Base-by-base conservation (phyloP, 2,797 vertebrate genomes). In the Mus spretus region DNA sequence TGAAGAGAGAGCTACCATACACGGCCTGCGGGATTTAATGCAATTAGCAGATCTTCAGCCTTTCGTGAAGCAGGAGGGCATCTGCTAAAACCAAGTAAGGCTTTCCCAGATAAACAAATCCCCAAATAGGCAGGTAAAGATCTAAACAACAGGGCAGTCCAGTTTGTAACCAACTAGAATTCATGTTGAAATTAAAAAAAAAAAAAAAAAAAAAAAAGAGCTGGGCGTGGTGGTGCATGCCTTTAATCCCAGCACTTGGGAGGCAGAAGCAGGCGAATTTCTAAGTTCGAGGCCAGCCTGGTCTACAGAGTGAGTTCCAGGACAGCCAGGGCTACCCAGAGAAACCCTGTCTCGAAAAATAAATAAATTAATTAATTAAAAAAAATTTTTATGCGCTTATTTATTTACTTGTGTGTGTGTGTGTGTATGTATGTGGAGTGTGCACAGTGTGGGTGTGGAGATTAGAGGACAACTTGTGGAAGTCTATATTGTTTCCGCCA, bases 81-180 rank as follows among this genome's bases (percentile, higher is more conserved):
- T 83, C 84, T 96, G 72, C 50, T 72, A 90, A 92, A 96, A 90
- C 89, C 50, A 6, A 44, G 34, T 26, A 78, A 63, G 92, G 67
- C 79, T 97, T 96, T 89, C 37, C 53, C 72, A 86, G 89, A 26
- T 50, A 90, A 79, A 84, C n/a, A 37, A 82, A 44, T 37, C 91
- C 83, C 47, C 80, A 87, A 55, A 92, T 17, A 50, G 6, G 47
- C 53, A 89, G 65, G 83, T 15, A 61, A 47, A 40, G 22, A 22
- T 34, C 37, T 1, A 28, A 89, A 40, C 22, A 37, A 24, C 34
- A 4, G 0, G 1, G 85, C 24, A 80, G 79, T 53, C 86, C 28
- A 14, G 80, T 37, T 5, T 63, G n/a, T 83, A 83, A 57, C 0
- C 34, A 20, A 31, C 63, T 65, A n/a, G 93, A 93, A 88, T 50